Base-by-base conservation (phyloP, 2,888 invertebrate genomes). In the Hybos culiciformis region DNA sequence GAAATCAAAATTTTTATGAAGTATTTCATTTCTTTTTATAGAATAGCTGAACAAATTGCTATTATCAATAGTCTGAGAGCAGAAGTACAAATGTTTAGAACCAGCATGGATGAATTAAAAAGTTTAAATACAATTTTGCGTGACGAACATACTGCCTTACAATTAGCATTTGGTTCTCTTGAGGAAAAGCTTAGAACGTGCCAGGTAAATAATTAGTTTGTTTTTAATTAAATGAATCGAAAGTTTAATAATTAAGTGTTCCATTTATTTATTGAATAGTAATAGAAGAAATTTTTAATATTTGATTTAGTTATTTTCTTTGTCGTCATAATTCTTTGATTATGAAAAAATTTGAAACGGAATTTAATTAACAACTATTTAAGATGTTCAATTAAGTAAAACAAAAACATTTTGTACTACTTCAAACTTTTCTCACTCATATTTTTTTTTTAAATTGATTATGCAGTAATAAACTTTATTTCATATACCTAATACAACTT, bases 141-240 rank as follows among this genome's bases (percentile, higher is more conserved):
- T 56, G 96, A 97, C 67, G 96, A 97, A 67, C 87, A 94, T 61
- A 88, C 92, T 64, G 92, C 94, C 0, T 67, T 94, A 47, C 93
- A 94, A 60, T 72, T 97, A 51, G 88, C 91, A 3, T 93, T 87
- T 68, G 79, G 81, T 44, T 75, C 88, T 8, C 71, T 94, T 37
- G 94, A 97, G 68, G 88, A 88, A 17, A 92, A 91, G 67, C 71
- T 90, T 54, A 73, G 85, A 50, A 83, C 81, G 69, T 73, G 77
- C 37, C 84, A 86, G 75, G 83, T 85, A 65, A 56, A 53, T 48
- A 7, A 15, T 36, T 33, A 9, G 15, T 9, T 17, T 33, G 7
- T 17, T 33, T 17, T 14, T 29, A 4, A 8, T 29, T 8, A 7
- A 12, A 5, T 29, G 5, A 29, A 8, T 8, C 29, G 4, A 9